phyloP scores from a whole-genome alignment of 2,888 invertebrate genomes.

The Drosophila villosipedis region DNA sequence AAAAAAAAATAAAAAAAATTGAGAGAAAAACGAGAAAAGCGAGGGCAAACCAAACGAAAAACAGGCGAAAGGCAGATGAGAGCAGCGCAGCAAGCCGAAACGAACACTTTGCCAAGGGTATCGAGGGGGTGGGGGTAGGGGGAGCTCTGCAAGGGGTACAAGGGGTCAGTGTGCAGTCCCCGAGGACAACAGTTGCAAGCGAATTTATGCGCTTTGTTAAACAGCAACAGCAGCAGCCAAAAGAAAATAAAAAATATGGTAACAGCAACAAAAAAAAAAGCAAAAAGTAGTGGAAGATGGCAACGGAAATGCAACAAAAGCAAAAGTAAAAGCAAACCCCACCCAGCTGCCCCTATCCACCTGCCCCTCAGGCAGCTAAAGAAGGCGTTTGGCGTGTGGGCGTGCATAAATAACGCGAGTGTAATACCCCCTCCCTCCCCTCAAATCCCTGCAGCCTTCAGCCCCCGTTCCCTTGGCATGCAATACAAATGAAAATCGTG shows the following conservation, averaged over 20 bases:
- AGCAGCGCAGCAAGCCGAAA: constrained; percentile 72
- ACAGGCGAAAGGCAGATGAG: constrained; percentile 77
- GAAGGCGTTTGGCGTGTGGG: constrained; percentile 55
- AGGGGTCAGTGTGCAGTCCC: constrained; percentile 55
- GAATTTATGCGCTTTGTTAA: constrained; percentile 83
- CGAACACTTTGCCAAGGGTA: constrained; percentile 58
- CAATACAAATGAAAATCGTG: constrained; percentile 81
- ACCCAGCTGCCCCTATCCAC: constrained; percentile 41
- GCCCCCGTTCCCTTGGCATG: constrained; percentile 29
- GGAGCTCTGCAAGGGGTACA: background rate
- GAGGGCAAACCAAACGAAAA: constrained; percentile 27
- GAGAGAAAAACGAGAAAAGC: constrained; percentile 10
- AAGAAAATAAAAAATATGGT: constrained; percentile 51
- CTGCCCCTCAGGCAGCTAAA: constrained; percentile 18
- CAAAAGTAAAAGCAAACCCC: constrained; percentile 69
- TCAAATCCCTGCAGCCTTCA: background rate
- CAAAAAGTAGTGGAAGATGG: background rate
- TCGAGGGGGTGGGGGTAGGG: background rate
- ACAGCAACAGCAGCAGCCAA: constrained; percentile 72
- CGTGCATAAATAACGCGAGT: constrained; percentile 73
- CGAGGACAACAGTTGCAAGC: constrained; percentile 81
- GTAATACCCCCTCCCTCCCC: constrained; percentile 1
- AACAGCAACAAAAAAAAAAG: constrained; percentile 32
- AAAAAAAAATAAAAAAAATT: background rate
- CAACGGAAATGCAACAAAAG: constrained; percentile 23